Percentiles rank a stretch among this genome's conserved stretches.
Evolutionary conservation across 2,888 invertebrate species (phyloP).

Genomic region (Diaprepes abbreviatus): DNA sequence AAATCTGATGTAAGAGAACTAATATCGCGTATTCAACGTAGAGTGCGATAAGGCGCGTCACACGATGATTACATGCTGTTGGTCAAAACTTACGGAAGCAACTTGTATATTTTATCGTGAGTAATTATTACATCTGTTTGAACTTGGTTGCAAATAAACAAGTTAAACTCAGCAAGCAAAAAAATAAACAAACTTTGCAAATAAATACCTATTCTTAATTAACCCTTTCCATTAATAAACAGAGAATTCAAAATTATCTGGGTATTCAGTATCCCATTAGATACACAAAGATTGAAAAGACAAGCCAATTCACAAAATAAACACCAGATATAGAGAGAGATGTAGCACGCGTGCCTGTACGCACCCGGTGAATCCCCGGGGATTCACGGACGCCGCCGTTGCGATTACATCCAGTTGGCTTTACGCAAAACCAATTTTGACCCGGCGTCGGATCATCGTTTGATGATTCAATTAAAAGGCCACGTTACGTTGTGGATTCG

Average conservation of each 20-base stretch:
- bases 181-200: no score
- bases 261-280: background rate
- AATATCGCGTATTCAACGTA: no score
- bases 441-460: slow-evolving; percentile 54
- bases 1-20: no score
- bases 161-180: no score
- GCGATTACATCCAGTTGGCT: slow-evolving; percentile 17
- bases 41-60: no score
- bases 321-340: slow-evolving; percentile 3
- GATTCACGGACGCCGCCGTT: slow-evolving; percentile 8
- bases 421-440: slow-evolving; percentile 56
- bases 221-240: no score
- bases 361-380: slow-evolving; percentile 7
- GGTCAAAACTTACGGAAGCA: no score
- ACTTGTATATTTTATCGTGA: no score
- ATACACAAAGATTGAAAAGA: slow-evolving; percentile 22
- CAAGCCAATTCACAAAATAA: slow-evolving; percentile 40
- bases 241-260: background rate
- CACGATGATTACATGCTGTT: no score
- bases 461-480: slow-evolving; percentile 59
- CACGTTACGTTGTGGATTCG: slow-evolving; percentile 35
- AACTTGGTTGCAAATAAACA: no score
- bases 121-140: no score
- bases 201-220: no score
- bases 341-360: background rate